Conservation (phyloP, 2,113 vertebrate species). For the Phodopus roborovskii region DNA sequence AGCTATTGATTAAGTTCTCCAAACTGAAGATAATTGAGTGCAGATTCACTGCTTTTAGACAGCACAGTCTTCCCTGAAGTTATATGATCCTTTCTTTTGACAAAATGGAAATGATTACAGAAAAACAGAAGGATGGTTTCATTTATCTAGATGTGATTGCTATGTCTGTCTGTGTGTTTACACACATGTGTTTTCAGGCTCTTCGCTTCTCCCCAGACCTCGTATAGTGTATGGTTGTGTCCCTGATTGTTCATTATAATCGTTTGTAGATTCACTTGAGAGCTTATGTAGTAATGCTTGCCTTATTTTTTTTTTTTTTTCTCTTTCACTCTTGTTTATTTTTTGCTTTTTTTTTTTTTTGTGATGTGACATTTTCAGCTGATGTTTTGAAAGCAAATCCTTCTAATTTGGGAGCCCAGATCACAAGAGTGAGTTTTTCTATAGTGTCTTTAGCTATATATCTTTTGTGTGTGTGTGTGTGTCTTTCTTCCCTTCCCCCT, state of each 20-base stretch:
- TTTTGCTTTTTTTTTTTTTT: constrained; percentile 85
- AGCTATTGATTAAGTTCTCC: constrained; percentile 67
- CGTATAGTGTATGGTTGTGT: constrained; percentile 56
- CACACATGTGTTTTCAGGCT: constrained; percentile 7
- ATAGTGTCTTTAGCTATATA: constrained; percentile 85
- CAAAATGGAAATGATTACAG: constrained; percentile 52
- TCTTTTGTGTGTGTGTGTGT: constrained; percentile 68
- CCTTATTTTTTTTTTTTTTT: constrained; percentile 74
- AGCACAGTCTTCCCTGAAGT: neutral
- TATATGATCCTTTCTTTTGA: neutral
- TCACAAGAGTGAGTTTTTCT: constrained; percentile 90
- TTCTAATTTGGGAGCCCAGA: constrained; percentile 90
- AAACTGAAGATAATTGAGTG: constrained; percentile 52
- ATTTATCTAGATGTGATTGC: constrained; percentile 69
- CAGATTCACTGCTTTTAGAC: neutral
- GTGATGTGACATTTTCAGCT: constrained; percentile 88
- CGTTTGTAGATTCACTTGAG: constrained; percentile 68
- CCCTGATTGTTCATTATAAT: constrained; percentile 64
- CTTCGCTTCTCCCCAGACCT: constrained; percentile 54
- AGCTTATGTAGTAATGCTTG: constrained; percentile 83
- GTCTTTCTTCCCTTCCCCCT: constrained; percentile 72
- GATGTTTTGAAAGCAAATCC: constrained; percentile 91
- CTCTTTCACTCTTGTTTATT: constrained; percentile 86
- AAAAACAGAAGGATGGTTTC: constrained; percentile 38
- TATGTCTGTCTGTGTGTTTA: constrained; percentile 70